A percentile compares a stretch with the other conserved stretches of the same genome.
phyloP scores from a whole-genome alignment of 2,888 invertebrate genomes.

The Xanthostigma xanthostigma region DNA sequence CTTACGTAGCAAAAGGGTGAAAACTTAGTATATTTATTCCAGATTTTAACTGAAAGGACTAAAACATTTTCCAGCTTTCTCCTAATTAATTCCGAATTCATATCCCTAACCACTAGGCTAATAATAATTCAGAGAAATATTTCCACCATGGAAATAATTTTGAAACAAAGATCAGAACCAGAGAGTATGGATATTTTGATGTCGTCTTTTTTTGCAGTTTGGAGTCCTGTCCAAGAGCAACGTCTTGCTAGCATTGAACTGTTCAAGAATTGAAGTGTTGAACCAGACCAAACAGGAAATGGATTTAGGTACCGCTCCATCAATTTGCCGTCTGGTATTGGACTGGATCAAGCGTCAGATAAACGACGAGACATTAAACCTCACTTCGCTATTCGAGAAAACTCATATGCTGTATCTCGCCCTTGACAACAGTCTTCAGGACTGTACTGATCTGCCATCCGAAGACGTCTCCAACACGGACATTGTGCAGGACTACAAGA shows the following conservation, averaged over 20 bases:
- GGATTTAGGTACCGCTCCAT: slow-evolving; percentile 37
- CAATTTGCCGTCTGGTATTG: slow-evolving; percentile 44
- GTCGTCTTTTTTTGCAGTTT: slow-evolving; percentile 33
- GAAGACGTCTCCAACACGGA: slow-evolving; percentile 54
- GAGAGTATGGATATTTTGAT: neutral
- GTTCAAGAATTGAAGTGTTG: slow-evolving; percentile 57
- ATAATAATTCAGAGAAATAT: neutral
- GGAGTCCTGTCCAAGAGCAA: slow-evolving; percentile 45
- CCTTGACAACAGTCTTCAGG: slow-evolving; percentile 58
- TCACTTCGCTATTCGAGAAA: slow-evolving; percentile 39
- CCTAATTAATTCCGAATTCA: neutral
- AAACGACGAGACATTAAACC: slow-evolving; percentile 23
- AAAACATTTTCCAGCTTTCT: neutral
- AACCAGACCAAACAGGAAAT: slow-evolving; percentile 57
- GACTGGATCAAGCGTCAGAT: slow-evolving; percentile 42
- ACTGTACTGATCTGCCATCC: slow-evolving; percentile 58
- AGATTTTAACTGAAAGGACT: too few species aligned
- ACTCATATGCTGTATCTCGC: slow-evolving; percentile 63
- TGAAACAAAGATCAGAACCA: neutral
- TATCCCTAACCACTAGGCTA: neutral
- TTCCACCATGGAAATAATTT: neutral
- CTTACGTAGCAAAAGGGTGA: too few species aligned
- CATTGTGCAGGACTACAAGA: slow-evolving; percentile 62
- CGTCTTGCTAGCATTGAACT: slow-evolving; percentile 46
- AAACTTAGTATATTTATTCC: too few species aligned